Percentiles rank a stretch among this genome's conserved stretches.
Conservation (phyloP, 2,113 vertebrate species). For the Eira barbara region DNA sequence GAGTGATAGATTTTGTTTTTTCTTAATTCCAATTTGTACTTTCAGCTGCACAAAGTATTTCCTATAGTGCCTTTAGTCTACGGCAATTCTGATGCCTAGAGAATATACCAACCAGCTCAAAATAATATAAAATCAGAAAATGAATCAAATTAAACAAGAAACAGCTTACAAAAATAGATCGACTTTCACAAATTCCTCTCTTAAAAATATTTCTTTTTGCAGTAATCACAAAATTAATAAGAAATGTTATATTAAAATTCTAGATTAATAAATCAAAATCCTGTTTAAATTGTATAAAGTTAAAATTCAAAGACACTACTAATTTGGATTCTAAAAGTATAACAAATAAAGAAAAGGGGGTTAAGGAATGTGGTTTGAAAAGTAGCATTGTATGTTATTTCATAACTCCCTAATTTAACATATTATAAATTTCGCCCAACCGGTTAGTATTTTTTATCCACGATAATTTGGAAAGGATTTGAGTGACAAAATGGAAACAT, state of each 20-base stretch:
- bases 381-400: not conserved
- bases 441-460: slow-evolving; percentile 52
- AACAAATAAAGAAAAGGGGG: not conserved
- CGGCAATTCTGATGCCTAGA: not conserved
- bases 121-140: slow-evolving; percentile 9
- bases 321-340: not conserved
- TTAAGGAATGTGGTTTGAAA: not conserved
- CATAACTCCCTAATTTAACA: not conserved
- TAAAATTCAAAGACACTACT: not conserved
- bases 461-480: not conserved
- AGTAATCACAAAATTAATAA: not conserved
- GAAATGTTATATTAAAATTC: not conserved
- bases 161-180: not conserved
- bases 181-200: not conserved
- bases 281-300: not conserved
- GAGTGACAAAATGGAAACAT: slow-evolving; percentile 71
- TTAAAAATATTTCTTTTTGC: not conserved
- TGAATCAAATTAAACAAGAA: not conserved
- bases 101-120: slow-evolving; percentile 75
- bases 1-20: not conserved
- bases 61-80: not conserved
- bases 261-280: not conserved
- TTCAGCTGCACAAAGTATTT: not conserved
- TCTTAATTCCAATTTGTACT: not conserved
- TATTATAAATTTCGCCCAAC: slow-evolving; percentile 9